Percentiles rank a stretch among this genome's conserved stretches.
These are phyloP conservation scores for Drosophila carrolli DNA, from an alignment of 1,140 invertebrate species.

Conservation along the genomic window DNA sequence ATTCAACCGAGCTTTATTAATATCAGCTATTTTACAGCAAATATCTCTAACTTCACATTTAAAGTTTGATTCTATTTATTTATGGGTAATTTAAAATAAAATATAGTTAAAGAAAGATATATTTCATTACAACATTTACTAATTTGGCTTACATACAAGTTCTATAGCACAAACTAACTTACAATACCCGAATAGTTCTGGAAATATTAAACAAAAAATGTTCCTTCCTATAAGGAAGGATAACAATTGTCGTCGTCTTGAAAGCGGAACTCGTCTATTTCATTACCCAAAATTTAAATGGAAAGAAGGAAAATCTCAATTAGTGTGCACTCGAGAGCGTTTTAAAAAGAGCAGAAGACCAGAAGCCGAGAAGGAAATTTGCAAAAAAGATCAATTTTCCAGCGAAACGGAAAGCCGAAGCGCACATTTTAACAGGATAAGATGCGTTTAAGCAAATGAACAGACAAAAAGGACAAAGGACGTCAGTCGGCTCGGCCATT, in stretches of 20 bases:
- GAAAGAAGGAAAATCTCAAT: conserved; percentile 61
- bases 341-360: conserved; percentile 35
- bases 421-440: conserved; percentile 72
- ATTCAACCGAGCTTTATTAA: too few relatives aligned
- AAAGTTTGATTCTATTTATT: too few relatives aligned
- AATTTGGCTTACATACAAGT: neutral
- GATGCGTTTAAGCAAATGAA: conserved; percentile 74
- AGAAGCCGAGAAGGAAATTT: conserved; percentile 60
- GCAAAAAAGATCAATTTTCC: conserved; percentile 76
- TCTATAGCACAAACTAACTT: too few relatives aligned
- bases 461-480: conserved; percentile 53
- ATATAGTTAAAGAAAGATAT: neutral
- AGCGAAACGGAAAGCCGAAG: conserved; percentile 40
- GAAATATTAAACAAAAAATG: conserved; percentile 9
- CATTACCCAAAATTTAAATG: conserved; percentile 33
- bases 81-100: neutral
- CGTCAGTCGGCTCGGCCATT: conserved; percentile 30
- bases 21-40: too few relatives aligned
- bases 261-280: conserved; percentile 53
- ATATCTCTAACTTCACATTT: too few relatives aligned
- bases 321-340: conserved; percentile 43
- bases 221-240: conserved; percentile 9
- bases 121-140: neutral
- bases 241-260: conserved; percentile 28
- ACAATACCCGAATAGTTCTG: conserved; percentile 13